Evolutionary conservation across 2,797 vertebrate genomes (phyloP), one percentile per base, ranked within the genome.

Genomic region (Pogoniulus pusillus): DNA sequence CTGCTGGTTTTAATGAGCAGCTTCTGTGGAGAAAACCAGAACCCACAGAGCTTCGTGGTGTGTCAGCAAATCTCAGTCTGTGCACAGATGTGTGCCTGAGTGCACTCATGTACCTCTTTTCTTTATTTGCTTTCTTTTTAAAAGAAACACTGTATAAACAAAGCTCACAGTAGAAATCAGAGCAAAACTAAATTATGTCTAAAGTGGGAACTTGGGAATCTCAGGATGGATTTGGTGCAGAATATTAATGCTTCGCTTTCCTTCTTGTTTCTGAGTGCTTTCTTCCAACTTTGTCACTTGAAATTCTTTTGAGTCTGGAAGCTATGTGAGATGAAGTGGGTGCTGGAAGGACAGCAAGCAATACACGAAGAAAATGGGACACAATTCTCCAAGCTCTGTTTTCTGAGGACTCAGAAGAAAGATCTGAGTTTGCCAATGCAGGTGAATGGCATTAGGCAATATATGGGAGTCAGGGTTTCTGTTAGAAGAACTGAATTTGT

Each of bases 1-100:
- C 41, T 10, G 26, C 93, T 87, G 57, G 68, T 87, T 96, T 92
- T 96, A 94, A 95, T 90, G 81, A 96, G 74, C 62, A 76, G 70
- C 62, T 91, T 88, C 37, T 76, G 51, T 89, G 89, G 59, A 93
- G 93, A 89, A 87, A 87, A 81, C 23, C 70, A 72, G 80, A 89
- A 75, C 69, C 65, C 86, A 30, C 47, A 82, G 87, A 87, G 41
- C 66, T 82, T 70, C 18, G 1, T 51, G 66, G 77, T 80, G 71
- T 81, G 82, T 94, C 93, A 80, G 71, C 82, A 96, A 41, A 81
- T 90, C 84, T 94, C 45, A 45, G 80, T 2, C 60, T 94, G 91
- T 66, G 79, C 86, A 41, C 57, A 62, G 62, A 29, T 1, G 0
- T 49, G 65, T 71, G 74, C 88, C 69, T n/a, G 49, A 58, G 64